Evolutionary conservation across 2,797 vertebrate genomes (phyloP), one percentile per base, ranked within the genome.

Genomic region (Falco peregrinus): DNA sequence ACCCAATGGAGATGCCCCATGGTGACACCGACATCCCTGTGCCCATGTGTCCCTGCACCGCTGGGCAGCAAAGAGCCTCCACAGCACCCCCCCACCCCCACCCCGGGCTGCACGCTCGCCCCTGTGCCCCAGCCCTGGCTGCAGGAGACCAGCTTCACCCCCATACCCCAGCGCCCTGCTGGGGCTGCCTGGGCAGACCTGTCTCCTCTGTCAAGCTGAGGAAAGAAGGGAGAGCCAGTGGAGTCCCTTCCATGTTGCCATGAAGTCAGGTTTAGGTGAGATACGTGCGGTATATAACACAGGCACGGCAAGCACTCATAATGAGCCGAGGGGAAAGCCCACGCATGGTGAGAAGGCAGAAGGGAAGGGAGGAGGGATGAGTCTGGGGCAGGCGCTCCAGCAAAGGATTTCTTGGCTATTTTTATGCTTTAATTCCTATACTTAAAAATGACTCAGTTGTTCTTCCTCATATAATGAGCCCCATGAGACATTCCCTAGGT

Each of bases 31-130:
- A 28, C 24, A 13, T 11, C 14, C 18, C 28, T 57, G 15, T 75
- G 25, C 4, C 2, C 21, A 20, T 9, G 3, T 0, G 1, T 75
- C 54, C 28, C 33, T 3, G 1, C 29, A 29, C 0, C 0, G 1
- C 5, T 85, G 48, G 25, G 14, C 20, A 53, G n/a, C 37, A 68
- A 48, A 33, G 13, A 81, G 1, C 29, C 24, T 80, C 53, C 78
- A 31, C 1, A 4, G 12, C 60, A 70, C 28, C 29, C 6, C 37
- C 21, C 8, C 79, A 15, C 45, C 15, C 41, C 13, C 33, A 51
- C 2, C 9, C 11, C 4, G 0, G 12, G 14, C 37, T 68, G 7
- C 33, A 76, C 1, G 1, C 54, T 73, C n/a, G 33, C 22, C 6
- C 39, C 33, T 3, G 5, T 33, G 28, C 20, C 15, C 11, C 25